Base-by-base conservation (phyloP, 2,888 invertebrate genomes). In the Chymomyza amoena region DNA sequence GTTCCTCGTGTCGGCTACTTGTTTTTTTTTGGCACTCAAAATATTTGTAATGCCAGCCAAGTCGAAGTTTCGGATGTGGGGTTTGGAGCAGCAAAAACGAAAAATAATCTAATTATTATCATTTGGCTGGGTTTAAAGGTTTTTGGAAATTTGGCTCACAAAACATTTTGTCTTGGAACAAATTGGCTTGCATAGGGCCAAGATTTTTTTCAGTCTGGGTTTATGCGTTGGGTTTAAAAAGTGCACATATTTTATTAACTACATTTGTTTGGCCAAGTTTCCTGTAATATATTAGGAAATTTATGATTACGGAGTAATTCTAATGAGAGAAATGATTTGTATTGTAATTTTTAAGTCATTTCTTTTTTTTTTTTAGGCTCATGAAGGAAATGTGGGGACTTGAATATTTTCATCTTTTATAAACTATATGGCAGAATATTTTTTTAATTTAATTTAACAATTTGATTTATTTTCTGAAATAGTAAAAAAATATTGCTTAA, bases 81-180 rank as follows among this genome's bases (percentile, higher is more conserved):
- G 15, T 13, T 32, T 15, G 51, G 20, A 16, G 61, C 64, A 66
- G 39, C 16, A 62, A 60, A 45, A 72, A 80, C 59, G 51, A 70
- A 75, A 45, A 45, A 13, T 13, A 45, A 86, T 84, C 87, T 88
- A 84, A 84, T 86, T 88, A 88, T 76, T 80, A 84, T 80, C 87
- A 77, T 88, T 84, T 84, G 87, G 88, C 81, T 76, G 66, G 68
- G 72, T 70, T 73, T 85, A 75, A 69, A 73, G 74, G 39, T 72
- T 70, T 69, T 62, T 18, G 62, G 25, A 28, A 28, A 57, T 20
- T 20, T 20, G 20, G 28, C 59, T 25, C 4, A 32, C 60, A 32
- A 4, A n/a, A 7, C 39, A 39, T 36, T 32, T 7, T 20, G 25
- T 15, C 15, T n/a, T 59, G 18, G 32, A 3, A 59, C 25, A 59